Percentiles rank a stretch among this genome's conserved stretches.
These are phyloP conservation scores for Avahi laniger DNA, from an alignment of 2,797 vertebrate species.

Conservation along the genomic window DNA sequence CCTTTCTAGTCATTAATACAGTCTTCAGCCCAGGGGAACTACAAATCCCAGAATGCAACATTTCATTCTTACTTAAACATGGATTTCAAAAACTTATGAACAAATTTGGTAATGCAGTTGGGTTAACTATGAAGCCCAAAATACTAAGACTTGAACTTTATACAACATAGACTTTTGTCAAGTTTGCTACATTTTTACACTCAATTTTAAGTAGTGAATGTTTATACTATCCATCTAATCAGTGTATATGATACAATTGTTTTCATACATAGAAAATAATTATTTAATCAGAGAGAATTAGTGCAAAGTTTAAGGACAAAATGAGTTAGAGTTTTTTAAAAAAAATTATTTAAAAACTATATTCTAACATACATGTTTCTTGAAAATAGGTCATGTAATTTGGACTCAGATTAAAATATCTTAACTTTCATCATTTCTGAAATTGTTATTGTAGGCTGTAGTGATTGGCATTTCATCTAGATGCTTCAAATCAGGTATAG, in stretches of 20 bases:
- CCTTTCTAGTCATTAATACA: not conserved
- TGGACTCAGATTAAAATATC: not conserved
- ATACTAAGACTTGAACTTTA: not conserved
- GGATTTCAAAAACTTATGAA: not conserved
- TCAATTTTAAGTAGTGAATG: not conserved
- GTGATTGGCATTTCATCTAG: not conserved
- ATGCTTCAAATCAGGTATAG: not conserved
- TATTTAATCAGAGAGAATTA: not conserved
- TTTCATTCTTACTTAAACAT: not conserved
- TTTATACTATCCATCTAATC: not conserved
- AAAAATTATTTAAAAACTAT: not conserved
- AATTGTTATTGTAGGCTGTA: not conserved
- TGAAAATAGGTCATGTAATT: not conserved
- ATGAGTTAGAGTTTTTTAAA: not conserved
- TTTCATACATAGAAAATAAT: not conserved
- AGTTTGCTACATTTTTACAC: not conserved
- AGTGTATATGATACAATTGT: not conserved
- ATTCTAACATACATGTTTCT: not conserved
- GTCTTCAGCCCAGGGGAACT: not conserved
- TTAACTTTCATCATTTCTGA: not conserved
- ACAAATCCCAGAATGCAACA: conserved; percentile 10
- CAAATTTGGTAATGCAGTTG: not conserved
- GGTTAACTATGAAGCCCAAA: not conserved
- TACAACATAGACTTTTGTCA: not conserved
- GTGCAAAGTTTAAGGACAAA: not conserved